A percentile compares a stretch with the other conserved stretches of the same genome.
These are phyloP conservation scores for Nemopilema nomurai DNA, from an alignment of 30 jellyfish, hydroid and myxozoan genomes.

Conservation along the genomic window DNA sequence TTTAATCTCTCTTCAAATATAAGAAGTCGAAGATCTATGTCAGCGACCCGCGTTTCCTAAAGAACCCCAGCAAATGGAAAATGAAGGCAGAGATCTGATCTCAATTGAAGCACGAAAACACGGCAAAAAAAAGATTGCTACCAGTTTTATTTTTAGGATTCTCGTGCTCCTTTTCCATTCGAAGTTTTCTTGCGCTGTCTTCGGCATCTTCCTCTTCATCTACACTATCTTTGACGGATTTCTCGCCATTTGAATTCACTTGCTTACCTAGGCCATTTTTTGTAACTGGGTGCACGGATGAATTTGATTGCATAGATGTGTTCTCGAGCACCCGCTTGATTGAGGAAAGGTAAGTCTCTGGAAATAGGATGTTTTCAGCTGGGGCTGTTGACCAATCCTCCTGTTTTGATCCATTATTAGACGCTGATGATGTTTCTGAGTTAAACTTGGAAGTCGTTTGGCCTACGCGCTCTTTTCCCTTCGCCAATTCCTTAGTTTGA, in stretches of 20 bases:
- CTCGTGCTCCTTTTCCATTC: constrained; percentile 4
- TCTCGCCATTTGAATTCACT: constrained; percentile 13
- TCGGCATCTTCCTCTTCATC: constrained; percentile 42
- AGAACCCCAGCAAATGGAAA: no score
- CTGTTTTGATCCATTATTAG: constrained; percentile 30
- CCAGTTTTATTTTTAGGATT: constrained; percentile 13
- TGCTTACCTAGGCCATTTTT: constrained; percentile 27
- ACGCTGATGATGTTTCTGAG: constrained; percentile 15
- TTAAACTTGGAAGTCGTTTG: constrained; percentile 11
- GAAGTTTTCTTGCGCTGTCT: constrained; percentile 4
- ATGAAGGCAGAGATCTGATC: neutral
- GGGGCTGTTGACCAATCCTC: constrained; percentile 67
- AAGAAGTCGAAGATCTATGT: no score
- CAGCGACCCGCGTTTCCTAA: no score
- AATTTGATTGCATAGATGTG: constrained; percentile 31
- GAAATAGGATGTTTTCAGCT: constrained; percentile 54
- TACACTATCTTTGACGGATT: neutral
- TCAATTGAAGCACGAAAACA: neutral
- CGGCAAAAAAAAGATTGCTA: neutral
- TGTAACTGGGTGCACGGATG: constrained; percentile 39
- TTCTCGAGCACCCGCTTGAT: constrained; percentile 55
- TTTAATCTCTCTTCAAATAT: neutral
- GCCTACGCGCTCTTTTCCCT: constrained; percentile 3
- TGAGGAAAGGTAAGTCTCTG: constrained; percentile 57
- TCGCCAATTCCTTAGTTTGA: neutral